Conservation (phyloP, 2,888 invertebrate genomes). For the Miltochrista miniata region DNA sequence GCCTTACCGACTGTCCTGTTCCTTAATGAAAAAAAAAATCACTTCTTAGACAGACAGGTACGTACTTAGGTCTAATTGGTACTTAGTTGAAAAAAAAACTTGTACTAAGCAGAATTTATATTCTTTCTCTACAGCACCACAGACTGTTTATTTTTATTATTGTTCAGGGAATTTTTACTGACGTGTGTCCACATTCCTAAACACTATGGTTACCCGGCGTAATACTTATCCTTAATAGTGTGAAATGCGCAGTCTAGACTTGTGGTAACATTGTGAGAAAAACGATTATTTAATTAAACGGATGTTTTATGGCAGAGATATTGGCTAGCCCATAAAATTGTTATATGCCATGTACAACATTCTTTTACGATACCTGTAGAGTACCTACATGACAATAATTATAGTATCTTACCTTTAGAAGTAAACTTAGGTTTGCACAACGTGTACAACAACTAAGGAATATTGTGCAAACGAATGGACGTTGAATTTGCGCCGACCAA, state of each 20-base stretch:
- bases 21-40: too few species aligned
- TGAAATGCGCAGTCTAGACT: neutral
- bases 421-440: too few species aligned
- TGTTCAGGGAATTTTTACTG: neutral
- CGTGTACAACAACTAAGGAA: too few species aligned
- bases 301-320: conserved; percentile 3
- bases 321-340: conserved; percentile 4
- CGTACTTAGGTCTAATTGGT: too few species aligned
- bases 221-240: neutral
- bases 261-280: conserved; percentile 1
- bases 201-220: neutral
- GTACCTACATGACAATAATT: neutral
- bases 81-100: too few species aligned
- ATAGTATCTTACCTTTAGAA: neutral
- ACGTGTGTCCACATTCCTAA: neutral
- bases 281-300: conserved; percentile 1
- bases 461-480: too few species aligned
- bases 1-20: too few species aligned
- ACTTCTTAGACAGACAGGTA: too few species aligned
- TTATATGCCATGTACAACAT: neutral
- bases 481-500: too few species aligned
- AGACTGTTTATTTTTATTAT: neutral
- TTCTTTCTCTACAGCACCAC: too few species aligned
- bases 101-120: too few species aligned
- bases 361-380: neutral